phyloP scores from a whole-genome alignment of 2,113 vertebrate genomes.

The Engraulis encrasicolus region DNA sequence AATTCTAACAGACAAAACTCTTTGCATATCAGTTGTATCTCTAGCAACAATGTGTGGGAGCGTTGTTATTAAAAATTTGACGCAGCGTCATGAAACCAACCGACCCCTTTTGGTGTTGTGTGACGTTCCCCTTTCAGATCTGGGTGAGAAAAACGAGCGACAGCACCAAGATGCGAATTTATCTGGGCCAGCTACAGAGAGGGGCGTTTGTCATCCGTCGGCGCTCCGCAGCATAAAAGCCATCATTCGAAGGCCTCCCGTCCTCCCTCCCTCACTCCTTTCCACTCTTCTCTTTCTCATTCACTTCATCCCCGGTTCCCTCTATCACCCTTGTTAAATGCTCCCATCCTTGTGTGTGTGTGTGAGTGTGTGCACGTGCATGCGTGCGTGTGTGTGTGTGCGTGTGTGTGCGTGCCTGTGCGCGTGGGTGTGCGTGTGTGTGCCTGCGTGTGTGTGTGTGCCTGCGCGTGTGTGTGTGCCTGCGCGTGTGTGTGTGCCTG shows the following conservation, averaged over 20 bases:
- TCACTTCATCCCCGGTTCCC: neutral
- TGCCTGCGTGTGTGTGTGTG: too few relatives aligned
- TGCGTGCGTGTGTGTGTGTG: too few relatives aligned
- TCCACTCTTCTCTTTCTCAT: neutral
- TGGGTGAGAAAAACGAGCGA: conserved; percentile 99
- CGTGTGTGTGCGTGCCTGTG: too few relatives aligned
- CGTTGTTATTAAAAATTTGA: neutral
- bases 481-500: too few relatives aligned
- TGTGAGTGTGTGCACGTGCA: too few relatives aligned
- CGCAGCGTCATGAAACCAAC: neutral
- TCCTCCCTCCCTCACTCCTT: neutral
- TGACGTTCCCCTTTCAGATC: conserved; percentile 77
- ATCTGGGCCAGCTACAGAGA: conserved; percentile 95
- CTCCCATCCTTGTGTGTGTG: conserved; percentile 7
- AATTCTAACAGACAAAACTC: neutral
- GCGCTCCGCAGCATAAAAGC: conserved; percentile 87
- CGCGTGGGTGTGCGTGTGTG: too few relatives aligned
- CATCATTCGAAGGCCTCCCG: neutral
- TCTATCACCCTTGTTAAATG: conserved; percentile 13
- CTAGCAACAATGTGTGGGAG: neutral
- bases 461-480: too few relatives aligned
- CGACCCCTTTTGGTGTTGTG: neutral
- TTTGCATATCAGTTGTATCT: neutral
- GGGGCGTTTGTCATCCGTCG: conserved; percentile 95
- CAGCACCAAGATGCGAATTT: conserved; percentile 99